phyloP scores from a whole-genome alignment of 2,113 vertebrate genomes.

The Amia ocellicauda region DNA sequence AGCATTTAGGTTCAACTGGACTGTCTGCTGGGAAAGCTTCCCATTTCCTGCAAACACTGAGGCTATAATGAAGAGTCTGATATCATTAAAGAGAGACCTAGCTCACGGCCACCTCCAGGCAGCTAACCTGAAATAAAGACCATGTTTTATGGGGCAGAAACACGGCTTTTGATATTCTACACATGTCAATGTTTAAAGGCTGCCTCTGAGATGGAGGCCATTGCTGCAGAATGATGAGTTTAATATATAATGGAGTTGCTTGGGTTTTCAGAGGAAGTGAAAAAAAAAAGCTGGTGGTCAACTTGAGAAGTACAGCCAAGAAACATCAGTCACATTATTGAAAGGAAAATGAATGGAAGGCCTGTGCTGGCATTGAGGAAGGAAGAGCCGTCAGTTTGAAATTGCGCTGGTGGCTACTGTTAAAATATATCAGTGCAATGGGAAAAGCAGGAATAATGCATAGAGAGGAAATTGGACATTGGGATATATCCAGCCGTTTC shows the following conservation, averaged over 20 bases:
- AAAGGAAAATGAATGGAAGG: not conserved
- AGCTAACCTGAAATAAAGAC: constrained; percentile 23
- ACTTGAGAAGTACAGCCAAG: not conserved
- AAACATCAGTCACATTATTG: not conserved
- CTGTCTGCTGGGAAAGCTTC: constrained; percentile 44
- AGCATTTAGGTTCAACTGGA: not conserved
- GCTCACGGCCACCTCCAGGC: constrained; percentile 46
- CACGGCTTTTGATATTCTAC: not conserved
- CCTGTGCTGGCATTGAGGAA: not conserved
- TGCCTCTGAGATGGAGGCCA: not conserved
- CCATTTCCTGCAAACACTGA: constrained; percentile 57
- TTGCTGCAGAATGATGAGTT: not conserved
- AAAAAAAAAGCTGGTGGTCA: not conserved
- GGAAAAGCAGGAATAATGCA: not conserved
- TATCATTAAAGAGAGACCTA: constrained; percentile 41
- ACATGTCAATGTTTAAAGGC: not conserved
- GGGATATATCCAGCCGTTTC: not conserved
- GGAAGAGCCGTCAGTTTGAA: not conserved
- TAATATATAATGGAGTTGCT: not conserved
- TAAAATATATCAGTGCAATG: not conserved
- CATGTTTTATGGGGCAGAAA: constrained; percentile 1
- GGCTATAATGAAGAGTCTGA: constrained; percentile 40
- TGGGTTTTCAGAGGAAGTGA: not conserved
- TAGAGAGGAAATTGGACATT: constrained; percentile 1
- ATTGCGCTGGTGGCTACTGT: not conserved